Evolutionary conservation across 1,140 invertebrate species (phyloP).

Genomic region (Cyphomyrmex costatus): DNA sequence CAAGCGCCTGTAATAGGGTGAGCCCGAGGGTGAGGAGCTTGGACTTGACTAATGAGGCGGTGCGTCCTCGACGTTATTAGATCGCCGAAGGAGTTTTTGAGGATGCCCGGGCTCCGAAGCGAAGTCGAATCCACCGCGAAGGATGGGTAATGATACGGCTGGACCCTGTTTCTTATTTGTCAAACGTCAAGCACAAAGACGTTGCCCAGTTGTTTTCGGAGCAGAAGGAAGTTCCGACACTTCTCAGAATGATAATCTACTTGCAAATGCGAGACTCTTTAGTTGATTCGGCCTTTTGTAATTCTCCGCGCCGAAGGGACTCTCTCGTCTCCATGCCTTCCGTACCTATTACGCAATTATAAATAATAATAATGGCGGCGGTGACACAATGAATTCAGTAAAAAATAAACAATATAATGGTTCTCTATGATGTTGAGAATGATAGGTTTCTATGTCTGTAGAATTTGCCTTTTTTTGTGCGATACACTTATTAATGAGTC

Average conservation of each 20-base stretch:
- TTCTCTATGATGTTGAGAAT: constrained; percentile 9
- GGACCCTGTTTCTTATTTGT: constrained; percentile 87
- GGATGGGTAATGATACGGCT: constrained; percentile 87
- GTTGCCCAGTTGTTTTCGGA: constrained; percentile 78
- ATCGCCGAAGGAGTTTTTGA: constrained; percentile 87
- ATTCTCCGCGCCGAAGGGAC: constrained; percentile 41
- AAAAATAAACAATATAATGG: neutral
- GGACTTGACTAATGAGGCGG: constrained; percentile 87
- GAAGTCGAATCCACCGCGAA: constrained; percentile 82
- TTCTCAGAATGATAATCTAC: constrained; percentile 79
- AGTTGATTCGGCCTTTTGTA: constrained; percentile 32
- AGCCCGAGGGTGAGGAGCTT: constrained; percentile 65
- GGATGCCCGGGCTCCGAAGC: constrained; percentile 79
- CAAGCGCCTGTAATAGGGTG: constrained; percentile 74
- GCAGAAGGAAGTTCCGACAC: constrained; percentile 75
- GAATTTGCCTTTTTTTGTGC: neutral
- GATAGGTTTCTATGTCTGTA: constrained; percentile 30
- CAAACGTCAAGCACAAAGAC: constrained; percentile 85
- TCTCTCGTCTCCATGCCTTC: constrained; percentile 8
- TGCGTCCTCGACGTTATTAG: constrained; percentile 87
- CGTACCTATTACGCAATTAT: constrained; percentile 70
- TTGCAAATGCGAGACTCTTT: constrained; percentile 75
- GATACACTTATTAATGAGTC: neutral
- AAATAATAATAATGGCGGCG: constrained; percentile 66
- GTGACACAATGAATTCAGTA: constrained; percentile 15